Evolutionary conservation across 1,140 invertebrate genomes (phyloP).

Genomic region (Leptopilina clavipes): DNA sequence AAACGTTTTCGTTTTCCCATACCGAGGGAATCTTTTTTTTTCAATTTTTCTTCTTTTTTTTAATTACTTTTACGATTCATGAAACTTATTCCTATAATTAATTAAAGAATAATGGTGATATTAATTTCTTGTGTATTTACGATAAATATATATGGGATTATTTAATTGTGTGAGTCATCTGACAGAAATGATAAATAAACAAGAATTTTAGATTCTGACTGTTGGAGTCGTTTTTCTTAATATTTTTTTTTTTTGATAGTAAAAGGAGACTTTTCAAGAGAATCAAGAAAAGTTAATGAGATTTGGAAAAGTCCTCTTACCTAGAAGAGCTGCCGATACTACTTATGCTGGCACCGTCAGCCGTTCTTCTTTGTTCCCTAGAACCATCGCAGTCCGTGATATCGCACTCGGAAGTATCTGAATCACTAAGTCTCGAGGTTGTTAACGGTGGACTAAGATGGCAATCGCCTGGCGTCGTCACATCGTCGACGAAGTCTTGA

Average conservation of each 20-base stretch:
- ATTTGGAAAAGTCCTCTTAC: conserved; percentile 59
- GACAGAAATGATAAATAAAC: too few relatives aligned
- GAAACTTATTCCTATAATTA: not conserved
- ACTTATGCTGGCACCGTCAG: conserved; percentile 87
- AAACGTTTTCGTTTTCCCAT: not conserved
- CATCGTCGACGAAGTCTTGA: conserved; percentile 74
- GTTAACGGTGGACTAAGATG: conserved; percentile 94
- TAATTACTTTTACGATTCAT: not conserved
- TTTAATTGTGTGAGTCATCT: too few relatives aligned
- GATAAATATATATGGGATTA: too few relatives aligned
- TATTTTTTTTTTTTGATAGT: too few relatives aligned
- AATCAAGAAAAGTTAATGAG: conserved; percentile 32
- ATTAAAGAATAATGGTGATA: too few relatives aligned
- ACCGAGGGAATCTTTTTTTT: not conserved
- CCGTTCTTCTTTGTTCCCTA: conserved; percentile 78
- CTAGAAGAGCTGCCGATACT: conserved; percentile 92
- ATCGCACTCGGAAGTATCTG: conserved; percentile 94
- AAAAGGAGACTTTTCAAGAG: conserved; percentile 24
- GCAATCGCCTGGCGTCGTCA: conserved; percentile 83
- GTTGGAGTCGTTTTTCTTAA: too few relatives aligned
- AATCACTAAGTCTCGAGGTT: conserved; percentile 91
- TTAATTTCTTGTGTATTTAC: too few relatives aligned
- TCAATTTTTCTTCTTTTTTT: not conserved
- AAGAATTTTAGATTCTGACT: too few relatives aligned
- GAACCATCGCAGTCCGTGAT: conserved; percentile 81